These are phyloP conservation scores for Stenoptilia bipunctidactyla DNA, from an alignment of 2,888 invertebrate species.

Conservation along the genomic window DNA sequence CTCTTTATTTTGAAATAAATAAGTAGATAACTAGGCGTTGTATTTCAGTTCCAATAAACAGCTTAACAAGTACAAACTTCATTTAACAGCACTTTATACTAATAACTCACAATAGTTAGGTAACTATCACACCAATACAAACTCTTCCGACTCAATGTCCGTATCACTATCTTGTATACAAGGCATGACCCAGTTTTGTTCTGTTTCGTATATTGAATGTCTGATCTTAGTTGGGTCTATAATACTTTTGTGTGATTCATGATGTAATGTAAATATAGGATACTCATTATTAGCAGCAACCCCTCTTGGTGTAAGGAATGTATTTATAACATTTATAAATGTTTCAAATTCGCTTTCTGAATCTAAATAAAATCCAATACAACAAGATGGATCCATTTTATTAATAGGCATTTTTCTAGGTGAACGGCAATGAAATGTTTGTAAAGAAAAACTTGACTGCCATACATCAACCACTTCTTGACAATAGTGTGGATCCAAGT, in stretches of 20 bases:
- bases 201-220: conserved; percentile 65
- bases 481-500: conserved; percentile 94
- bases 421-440: conserved; percentile 87
- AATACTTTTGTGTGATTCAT: conserved; percentile 76
- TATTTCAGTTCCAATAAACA: too few relatives aligned
- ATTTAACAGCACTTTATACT: too few relatives aligned
- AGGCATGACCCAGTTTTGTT: conserved; percentile 61
- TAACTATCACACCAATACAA: conserved; percentile 73
- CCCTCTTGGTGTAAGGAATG: conserved; percentile 61
- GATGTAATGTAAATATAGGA: conserved; percentile 86
- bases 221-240: conserved; percentile 69
- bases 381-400: conserved; percentile 94
- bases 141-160: conserved; percentile 79
- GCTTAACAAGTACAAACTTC: too few relatives aligned
- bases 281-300: conserved; percentile 73
- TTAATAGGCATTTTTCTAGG: conserved; percentile 86
- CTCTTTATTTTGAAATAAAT: too few relatives aligned
- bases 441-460: conserved; percentile 81
- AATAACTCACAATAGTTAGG: too few relatives aligned
- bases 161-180: conserved; percentile 71
- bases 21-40: too few relatives aligned
- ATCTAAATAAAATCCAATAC: conserved; percentile 89
- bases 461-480: conserved; percentile 91
- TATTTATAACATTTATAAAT: conserved; percentile 78
- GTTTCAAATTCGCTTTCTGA: conserved; percentile 82